phyloP scores from a whole-genome alignment of 1,140 invertebrate species.

The Temnothorax nylanderi region DNA sequence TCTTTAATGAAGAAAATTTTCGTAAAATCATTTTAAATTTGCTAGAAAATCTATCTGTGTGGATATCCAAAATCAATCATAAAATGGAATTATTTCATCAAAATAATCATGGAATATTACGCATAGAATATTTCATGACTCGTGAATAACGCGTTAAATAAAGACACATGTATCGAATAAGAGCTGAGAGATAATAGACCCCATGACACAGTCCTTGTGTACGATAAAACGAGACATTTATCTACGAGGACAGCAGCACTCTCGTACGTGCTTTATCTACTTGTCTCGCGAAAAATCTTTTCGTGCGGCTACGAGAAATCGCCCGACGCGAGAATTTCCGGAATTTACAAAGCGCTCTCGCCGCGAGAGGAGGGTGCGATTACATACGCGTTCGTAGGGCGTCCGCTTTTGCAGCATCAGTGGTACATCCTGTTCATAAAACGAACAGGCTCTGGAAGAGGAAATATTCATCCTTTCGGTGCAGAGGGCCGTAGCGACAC shows the following conservation, averaged over 20 bases:
- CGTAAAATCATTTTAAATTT: not conserved
- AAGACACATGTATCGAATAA: constrained; percentile 18
- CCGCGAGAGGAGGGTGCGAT: constrained; percentile 75
- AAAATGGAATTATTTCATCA: not conserved
- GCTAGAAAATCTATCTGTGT: not conserved
- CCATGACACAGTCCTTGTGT: constrained; percentile 8
- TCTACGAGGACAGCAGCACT: constrained; percentile 42
- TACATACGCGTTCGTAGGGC: constrained; percentile 70
- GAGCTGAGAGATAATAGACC: constrained; percentile 15
- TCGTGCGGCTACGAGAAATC: constrained; percentile 33
- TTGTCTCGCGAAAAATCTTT: constrained; percentile 35
- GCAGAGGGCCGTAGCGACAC: constrained; percentile 61
- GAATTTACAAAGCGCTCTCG: not conserved
- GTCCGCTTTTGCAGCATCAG: constrained; percentile 42
- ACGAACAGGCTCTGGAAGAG: constrained; percentile 38
- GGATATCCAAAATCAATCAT: not conserved
- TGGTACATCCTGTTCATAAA: constrained; percentile 64
- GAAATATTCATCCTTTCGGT: constrained; percentile 72
- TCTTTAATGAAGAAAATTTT: not conserved
- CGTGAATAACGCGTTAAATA: constrained; percentile 16
- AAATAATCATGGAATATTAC: not conserved
- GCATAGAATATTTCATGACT: not conserved
- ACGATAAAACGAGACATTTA: constrained; percentile 42
- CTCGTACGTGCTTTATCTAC: constrained; percentile 42
- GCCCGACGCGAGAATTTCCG: constrained; percentile 27